phyloP scores from a whole-genome alignment of 2,888 invertebrate species.

The Drosophila differens region DNA sequence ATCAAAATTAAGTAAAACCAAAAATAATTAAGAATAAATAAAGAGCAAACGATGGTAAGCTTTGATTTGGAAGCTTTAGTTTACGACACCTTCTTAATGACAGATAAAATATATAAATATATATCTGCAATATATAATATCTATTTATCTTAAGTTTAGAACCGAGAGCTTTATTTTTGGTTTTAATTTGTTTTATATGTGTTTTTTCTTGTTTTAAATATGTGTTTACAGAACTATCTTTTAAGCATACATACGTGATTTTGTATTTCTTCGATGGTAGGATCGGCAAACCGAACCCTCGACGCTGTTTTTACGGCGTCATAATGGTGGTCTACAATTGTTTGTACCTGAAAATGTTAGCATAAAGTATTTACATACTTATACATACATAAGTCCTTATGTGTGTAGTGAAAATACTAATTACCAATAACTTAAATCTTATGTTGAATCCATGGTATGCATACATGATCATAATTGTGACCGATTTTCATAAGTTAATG shows the following conservation, averaged over 20 bases:
- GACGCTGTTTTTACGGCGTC: conserved; percentile 91
- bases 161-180: conserved; percentile 6
- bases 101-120: conserved; percentile 6
- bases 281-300: conserved; percentile 95
- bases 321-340: conserved; percentile 96
- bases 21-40: background rate
- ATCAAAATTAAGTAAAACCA: conserved; percentile 6
- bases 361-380: conserved; percentile 64
- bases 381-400: conserved; percentile 18
- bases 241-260: conserved; percentile 68
- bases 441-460: conserved; percentile 6
- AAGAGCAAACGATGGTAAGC: background rate
- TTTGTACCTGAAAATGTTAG: conserved; percentile 90
- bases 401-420: conserved; percentile 13
- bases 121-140: conserved; percentile 2
- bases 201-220: conserved; percentile 17
- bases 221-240: conserved; percentile 8
- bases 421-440: conserved; percentile 4
- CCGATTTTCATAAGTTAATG: background rate
- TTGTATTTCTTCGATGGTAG: conserved; percentile 70
- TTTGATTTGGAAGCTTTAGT: background rate
- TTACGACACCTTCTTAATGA: conserved; percentile 4
- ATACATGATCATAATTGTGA: background rate
- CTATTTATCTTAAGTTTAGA: conserved; percentile 13
- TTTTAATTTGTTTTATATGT: background rate